These are phyloP conservation scores for Dinocampus coccinellae DNA, from an alignment of 2,888 invertebrate genomes.

Conservation along the genomic window DNA sequence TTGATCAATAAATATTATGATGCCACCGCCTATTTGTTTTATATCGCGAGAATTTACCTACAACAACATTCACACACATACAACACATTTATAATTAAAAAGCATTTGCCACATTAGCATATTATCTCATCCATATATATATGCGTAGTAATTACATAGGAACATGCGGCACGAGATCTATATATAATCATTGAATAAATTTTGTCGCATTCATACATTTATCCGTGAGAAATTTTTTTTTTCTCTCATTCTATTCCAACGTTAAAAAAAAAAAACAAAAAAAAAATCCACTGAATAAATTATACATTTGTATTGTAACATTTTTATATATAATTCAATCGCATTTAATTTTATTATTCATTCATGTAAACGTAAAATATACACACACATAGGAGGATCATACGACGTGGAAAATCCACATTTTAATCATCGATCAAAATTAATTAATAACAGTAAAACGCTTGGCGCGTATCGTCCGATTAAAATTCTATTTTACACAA, in stretches of 20 bases:
- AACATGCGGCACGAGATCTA: constrained; percentile 54
- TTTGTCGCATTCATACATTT: constrained; percentile 7
- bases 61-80: constrained; percentile 55
- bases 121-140: constrained; percentile 54
- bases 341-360: neutral
- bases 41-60: constrained; percentile 54
- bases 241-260: neutral
- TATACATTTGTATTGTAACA: neutral
- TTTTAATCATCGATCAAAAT: constrained; percentile 40
- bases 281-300: neutral
- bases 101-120: constrained; percentile 58
- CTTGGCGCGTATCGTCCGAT: neutral
- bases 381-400: constrained; percentile 18
- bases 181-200: constrained; percentile 2
- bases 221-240: neutral
- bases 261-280: too few relatives aligned
- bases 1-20: neutral
- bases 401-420: constrained; percentile 51
- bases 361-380: neutral
- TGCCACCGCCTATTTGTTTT: constrained; percentile 10
- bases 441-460: constrained; percentile 26
- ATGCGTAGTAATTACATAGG: constrained; percentile 50
- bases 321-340: too few relatives aligned
- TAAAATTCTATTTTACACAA: constrained; percentile 18
- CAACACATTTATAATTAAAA: constrained; percentile 53